These are phyloP conservation scores for Chironomus tentans DNA, from an alignment of 2,888 invertebrate genomes.

Conservation along the genomic window DNA sequence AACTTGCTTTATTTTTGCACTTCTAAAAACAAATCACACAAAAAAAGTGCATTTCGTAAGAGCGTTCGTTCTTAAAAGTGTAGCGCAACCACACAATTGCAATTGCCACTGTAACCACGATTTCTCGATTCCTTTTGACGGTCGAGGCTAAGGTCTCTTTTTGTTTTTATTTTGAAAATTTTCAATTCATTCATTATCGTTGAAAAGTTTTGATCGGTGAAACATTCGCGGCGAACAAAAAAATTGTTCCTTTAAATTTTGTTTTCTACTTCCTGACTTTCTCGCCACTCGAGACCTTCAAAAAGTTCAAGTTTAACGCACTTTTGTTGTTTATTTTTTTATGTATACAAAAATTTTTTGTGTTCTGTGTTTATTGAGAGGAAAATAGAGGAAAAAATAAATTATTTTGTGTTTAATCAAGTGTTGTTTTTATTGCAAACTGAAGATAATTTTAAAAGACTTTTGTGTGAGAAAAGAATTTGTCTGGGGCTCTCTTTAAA, in stretches of 20 bases:
- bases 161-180: background rate
- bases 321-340: background rate
- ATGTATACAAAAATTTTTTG: background rate
- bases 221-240: background rate
- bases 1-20: background rate
- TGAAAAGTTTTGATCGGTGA: background rate
- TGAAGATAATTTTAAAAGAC: too few species aligned
- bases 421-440: background rate
- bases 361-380: background rate
- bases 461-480: too few species aligned
- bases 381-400: background rate
- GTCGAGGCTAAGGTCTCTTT: slow-evolving; percentile 18
- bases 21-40: background rate
- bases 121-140: slow-evolving; percentile 6
- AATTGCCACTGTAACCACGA: background rate
- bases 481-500: too few species aligned
- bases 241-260: background rate
- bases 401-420: background rate
- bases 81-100: background rate
- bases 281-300: background rate
- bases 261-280: background rate
- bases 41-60: background rate
- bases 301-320: background rate
- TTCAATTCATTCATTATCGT: background rate
- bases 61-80: background rate